These are phyloP conservation scores for Amphilophus citrinellus DNA, from an alignment of 2,113 vertebrate species.

Conservation along the genomic window DNA sequence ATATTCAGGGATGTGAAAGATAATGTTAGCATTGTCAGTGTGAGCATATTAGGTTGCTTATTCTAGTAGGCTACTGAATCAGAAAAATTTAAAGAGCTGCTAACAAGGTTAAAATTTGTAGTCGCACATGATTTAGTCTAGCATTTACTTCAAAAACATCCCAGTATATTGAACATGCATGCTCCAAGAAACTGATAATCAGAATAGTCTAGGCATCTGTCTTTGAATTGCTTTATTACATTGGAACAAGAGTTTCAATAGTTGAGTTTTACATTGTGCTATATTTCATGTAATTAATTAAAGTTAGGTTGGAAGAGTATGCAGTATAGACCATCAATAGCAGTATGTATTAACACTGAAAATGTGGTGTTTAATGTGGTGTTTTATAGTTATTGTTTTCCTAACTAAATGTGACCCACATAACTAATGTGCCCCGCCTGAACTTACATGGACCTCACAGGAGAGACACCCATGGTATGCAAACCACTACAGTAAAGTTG, in stretches of 20 bases:
- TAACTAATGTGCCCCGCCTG: neutral
- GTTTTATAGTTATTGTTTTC: conserved; percentile 19
- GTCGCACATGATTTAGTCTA: no score
- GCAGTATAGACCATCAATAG: neutral
- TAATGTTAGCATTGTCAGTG: neutral
- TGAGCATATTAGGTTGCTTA: no score
- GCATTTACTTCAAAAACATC: no score
- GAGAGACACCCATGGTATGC: neutral
- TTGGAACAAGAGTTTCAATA: neutral
- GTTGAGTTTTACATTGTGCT: neutral
- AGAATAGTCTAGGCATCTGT: no score
- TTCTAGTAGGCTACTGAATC: neutral
- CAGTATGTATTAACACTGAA: neutral
- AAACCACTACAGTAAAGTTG: conserved; percentile 35
- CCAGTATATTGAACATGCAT: no score
- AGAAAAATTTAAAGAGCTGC: neutral
- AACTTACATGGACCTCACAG: conserved; percentile 11
- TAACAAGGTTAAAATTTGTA: no score
- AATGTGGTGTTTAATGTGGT: neutral
- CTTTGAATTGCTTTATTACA: no score
- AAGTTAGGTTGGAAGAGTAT: neutral
- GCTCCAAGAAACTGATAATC: no score
- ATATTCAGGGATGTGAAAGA: neutral
- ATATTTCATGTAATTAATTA: neutral
- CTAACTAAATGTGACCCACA: conserved; percentile 20